Base-by-base conservation (phyloP, 2,888 invertebrate genomes). In the Ochropacha duplaris region DNA sequence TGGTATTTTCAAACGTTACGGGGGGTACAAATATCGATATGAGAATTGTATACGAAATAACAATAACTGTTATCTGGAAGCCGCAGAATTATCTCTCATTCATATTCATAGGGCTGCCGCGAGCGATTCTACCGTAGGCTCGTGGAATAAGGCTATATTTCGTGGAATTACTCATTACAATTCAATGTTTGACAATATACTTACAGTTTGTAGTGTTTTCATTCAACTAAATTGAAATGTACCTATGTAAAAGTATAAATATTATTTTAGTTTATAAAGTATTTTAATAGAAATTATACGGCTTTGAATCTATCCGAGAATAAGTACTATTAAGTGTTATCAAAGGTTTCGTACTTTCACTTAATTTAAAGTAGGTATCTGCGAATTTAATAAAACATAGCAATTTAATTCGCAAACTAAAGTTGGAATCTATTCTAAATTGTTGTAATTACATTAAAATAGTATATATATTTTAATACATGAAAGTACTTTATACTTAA, bases 1-100 rank as follows among this genome's bases (percentile, higher is more conserved):
- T 12, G 28, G 54, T 22, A 57, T 54, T 49, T 55, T 54, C 28
- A 55, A 54, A 51, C 24, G 44, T 28, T 26, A 51, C 22, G 16
- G 12, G 16, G 52, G 60, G 56, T 58, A 52, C 54, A 58, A 28
- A 54, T 66, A 70, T 68, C 70, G 67, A 70, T 68, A 68, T 55
- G 59, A 52, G 58, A 62, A 57, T 61, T 55, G 62, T 68, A 75
- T 77, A 71, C 78, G 71, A 79, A 83, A 76, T 72, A 81, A 87
- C 83, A 86, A 85, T 84, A 86, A 84, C 81, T 81, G 79, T 84
- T 87, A 87, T 86, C 86, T 83, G 74, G 75, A 76, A 77, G 76
- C 69, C 65, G 66, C 68, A 65, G 79, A 81, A 79, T 84, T 86
- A 87, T 84, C 72, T 65, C 74, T 81, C 79, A 87, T 89, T 78